A percentile compares a stretch with the other conserved stretches of the same genome.
phyloP scores from a whole-genome alignment of 2,797 vertebrate species.

The Spizella passerina region DNA sequence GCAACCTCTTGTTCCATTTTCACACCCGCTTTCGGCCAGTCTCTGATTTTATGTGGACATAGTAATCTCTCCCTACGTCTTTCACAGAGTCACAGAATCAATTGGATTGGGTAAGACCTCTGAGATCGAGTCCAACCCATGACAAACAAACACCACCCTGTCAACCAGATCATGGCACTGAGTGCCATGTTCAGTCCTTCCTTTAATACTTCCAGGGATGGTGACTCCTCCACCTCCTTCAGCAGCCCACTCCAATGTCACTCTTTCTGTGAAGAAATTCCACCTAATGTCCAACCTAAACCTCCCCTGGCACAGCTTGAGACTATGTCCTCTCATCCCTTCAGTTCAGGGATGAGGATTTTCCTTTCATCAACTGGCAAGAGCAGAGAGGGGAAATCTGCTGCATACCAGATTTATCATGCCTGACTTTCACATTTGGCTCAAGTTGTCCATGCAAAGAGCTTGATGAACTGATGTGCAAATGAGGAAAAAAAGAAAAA shows the following conservation, averaged over 20 bases:
- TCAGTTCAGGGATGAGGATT: not conserved
- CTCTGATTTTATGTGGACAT: fast-evolving
- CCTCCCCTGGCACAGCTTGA: not conserved
- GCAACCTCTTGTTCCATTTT: not conserved
- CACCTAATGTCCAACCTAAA: not conserved
- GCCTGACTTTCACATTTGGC: not conserved
- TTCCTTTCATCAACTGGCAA: fast-evolving
- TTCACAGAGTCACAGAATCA: not conserved
- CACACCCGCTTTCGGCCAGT: not conserved
- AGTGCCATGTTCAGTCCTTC: fast-evolving
- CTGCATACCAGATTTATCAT: not conserved
- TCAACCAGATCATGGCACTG: not conserved
- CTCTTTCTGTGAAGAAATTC: not conserved
- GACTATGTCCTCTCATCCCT: not conserved
- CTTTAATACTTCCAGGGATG: not conserved
- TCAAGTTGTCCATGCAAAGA: not conserved
- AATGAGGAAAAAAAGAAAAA: not conserved
- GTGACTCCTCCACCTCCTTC: not conserved
- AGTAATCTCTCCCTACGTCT: not conserved
- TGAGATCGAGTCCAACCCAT: fast-evolving
- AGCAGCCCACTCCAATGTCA: not conserved
- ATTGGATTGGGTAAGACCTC: not conserved
- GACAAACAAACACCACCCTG: not conserved
- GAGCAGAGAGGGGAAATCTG: not conserved
- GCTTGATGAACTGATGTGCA: not conserved